phyloP scores from a whole-genome alignment of 2,797 vertebrate species.

The Melanotaenia maccullochi region DNA sequence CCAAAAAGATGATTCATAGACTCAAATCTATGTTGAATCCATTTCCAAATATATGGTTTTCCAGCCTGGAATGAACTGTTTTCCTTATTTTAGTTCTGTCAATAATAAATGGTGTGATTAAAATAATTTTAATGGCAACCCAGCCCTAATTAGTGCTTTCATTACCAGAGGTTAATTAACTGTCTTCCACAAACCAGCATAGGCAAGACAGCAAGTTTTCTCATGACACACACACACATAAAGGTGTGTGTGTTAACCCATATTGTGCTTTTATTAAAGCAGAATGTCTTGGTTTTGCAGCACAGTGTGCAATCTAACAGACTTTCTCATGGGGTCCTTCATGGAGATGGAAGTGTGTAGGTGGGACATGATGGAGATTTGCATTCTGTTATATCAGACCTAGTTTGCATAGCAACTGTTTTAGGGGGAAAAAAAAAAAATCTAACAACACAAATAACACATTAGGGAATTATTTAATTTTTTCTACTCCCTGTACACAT shows the following conservation, averaged over 20 bases:
- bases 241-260: background rate
- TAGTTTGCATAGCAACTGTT: constrained; percentile 73
- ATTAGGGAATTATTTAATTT: background rate
- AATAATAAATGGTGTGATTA: constrained; percentile 30
- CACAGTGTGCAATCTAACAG: constrained; percentile 11
- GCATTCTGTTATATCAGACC: constrained; percentile 52
- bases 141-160: constrained; percentile 34
- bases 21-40: constrained; percentile 1
- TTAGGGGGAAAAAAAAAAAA: background rate
- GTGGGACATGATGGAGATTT: constrained; percentile 50
- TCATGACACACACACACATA: background rate
- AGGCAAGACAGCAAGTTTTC: background rate
- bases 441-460: background rate
- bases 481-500: background rate
- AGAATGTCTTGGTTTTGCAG: constrained; percentile 2
- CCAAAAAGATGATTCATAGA: background rate
- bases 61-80: background rate
- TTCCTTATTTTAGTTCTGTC: constrained; percentile 19
- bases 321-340: constrained; percentile 26
- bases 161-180: constrained; percentile 57
- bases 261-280: background rate
- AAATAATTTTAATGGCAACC: constrained; percentile 30
- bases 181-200: constrained; percentile 18
- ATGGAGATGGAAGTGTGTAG: constrained; percentile 40
- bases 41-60: constrained; percentile 22